Conservation (phyloP, 2,888 invertebrate species). For the Zele albiditarsus region DNA sequence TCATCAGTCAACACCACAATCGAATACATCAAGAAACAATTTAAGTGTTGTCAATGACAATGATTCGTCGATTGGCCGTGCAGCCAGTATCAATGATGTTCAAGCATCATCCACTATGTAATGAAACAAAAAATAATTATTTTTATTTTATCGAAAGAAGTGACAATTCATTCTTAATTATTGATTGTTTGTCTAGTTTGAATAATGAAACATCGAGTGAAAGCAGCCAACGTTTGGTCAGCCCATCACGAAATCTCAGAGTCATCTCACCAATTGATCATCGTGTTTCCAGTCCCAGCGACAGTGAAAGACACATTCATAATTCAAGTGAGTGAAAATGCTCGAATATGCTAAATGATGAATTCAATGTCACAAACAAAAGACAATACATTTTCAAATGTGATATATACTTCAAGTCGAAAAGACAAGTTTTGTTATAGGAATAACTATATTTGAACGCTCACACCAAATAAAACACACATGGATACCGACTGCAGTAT, state of each 20-base stretch:
- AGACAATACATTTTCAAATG: too few species aligned
- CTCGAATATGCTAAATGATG: too few species aligned
- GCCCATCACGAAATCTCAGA: conserved; percentile 61
- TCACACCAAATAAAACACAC: too few species aligned
- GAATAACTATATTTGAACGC: too few species aligned
- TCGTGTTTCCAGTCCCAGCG: conserved; percentile 66
- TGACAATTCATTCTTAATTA: not conserved
- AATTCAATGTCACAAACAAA: too few species aligned
- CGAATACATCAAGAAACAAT: conserved; percentile 39
- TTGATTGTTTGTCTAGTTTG: conserved; percentile 1
- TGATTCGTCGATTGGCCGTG: conserved; percentile 51
- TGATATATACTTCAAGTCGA: too few species aligned
- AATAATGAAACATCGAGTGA: conserved; percentile 56
- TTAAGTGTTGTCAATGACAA: conserved; percentile 39
- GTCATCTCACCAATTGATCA: conserved; percentile 63
- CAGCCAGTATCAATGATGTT: conserved; percentile 62
- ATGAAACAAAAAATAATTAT: conserved; percentile 23
- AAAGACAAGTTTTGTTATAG: too few species aligned
- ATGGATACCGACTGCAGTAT: too few species aligned
- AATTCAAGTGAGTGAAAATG: conserved; percentile 60
- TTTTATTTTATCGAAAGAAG: not conserved
- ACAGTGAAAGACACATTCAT: conserved; percentile 63
- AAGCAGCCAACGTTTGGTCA: conserved; percentile 60
- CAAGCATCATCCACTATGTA: conserved; percentile 56
- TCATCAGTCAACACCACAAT: conserved; percentile 58